These are phyloP conservation scores for Thunnus albacares DNA, from an alignment of 2,797 vertebrate species.

Conservation along the genomic window DNA sequence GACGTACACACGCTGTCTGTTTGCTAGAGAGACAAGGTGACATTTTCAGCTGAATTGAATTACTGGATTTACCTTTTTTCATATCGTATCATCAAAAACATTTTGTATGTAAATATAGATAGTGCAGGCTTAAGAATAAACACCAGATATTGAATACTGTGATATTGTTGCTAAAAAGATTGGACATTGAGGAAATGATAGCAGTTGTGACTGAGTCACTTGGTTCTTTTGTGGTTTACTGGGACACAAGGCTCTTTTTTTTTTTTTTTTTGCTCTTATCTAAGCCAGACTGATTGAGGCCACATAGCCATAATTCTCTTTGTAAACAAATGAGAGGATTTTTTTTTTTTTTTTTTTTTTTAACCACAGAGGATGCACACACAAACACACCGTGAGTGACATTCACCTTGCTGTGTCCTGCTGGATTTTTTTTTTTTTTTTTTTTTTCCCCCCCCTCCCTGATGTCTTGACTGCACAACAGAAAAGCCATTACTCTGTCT, in stretches of 20 bases:
- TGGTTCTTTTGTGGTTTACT: conserved; percentile 47
- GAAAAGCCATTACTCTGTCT: conserved; percentile 61
- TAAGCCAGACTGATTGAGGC: conserved; percentile 71
- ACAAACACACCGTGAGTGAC: conserved; percentile 45
- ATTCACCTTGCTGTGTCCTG: conserved; percentile 54
- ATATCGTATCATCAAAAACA: conserved; percentile 7
- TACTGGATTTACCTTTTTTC: neutral
- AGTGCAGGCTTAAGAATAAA: neutral
- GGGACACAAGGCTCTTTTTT: conserved; percentile 36
- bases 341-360: neutral
- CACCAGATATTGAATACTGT: neutral
- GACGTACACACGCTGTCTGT: neutral
- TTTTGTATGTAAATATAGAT: conserved; percentile 16
- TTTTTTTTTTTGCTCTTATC: conserved; percentile 64
- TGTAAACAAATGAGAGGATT: conserved; percentile 64
- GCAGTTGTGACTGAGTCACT: conserved; percentile 35
- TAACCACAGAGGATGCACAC: conserved; percentile 7
- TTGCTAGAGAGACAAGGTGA: neutral
- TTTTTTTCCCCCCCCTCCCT: neutral
- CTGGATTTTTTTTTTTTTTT: conserved; percentile 17
- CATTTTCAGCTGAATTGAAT: conserved; percentile 9
- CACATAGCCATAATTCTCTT: conserved; percentile 63
- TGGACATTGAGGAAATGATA: conserved; percentile 26
- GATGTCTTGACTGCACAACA: conserved; percentile 51
- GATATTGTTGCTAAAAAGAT: conserved; percentile 37